Conservation (phyloP, 2,797 vertebrate genomes). For the Vespertilio murinus region DNA sequence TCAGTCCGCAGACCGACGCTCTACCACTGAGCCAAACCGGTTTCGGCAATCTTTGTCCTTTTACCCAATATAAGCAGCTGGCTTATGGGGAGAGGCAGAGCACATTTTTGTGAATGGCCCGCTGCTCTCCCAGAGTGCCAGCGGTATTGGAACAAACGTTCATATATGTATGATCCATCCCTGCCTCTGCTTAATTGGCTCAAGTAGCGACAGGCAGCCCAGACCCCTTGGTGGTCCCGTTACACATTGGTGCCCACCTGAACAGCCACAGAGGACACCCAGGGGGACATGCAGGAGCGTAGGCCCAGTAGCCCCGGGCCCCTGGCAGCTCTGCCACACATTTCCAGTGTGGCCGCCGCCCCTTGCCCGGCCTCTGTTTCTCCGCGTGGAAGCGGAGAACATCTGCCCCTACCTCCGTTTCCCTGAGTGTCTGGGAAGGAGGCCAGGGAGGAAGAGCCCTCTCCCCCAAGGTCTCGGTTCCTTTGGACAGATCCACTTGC, state of each 20-base stretch:
- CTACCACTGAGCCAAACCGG: too few relatives aligned
- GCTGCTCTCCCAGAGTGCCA: too few relatives aligned
- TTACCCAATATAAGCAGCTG: too few relatives aligned
- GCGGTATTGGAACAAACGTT: too few relatives aligned
- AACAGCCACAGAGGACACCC: not conserved
- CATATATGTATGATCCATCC: too few relatives aligned
- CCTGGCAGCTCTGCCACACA: not conserved
- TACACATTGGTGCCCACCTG: not conserved
- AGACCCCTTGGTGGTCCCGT: too few relatives aligned
- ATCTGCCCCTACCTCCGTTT: not conserved
- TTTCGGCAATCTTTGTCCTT: too few relatives aligned
- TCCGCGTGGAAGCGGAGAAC: not conserved
- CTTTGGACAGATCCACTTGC: constrained; percentile 21
- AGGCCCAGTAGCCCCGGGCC: not conserved
- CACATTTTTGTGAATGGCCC: too few relatives aligned
- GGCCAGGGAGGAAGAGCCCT: constrained; percentile 59
- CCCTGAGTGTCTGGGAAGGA: constrained; percentile 25
- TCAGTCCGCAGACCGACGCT: too few relatives aligned
- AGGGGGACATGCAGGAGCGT: not conserved
- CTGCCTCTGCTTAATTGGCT: too few relatives aligned
- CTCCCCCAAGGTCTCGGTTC: not conserved
- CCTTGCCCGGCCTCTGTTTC: constrained; percentile 2
- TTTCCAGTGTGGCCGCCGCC: accelerated
- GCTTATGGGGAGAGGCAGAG: too few relatives aligned
- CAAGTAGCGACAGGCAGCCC: too few relatives aligned